phyloP scores from a whole-genome alignment of 2,113 vertebrate species.

The Lipophrys pholis region DNA sequence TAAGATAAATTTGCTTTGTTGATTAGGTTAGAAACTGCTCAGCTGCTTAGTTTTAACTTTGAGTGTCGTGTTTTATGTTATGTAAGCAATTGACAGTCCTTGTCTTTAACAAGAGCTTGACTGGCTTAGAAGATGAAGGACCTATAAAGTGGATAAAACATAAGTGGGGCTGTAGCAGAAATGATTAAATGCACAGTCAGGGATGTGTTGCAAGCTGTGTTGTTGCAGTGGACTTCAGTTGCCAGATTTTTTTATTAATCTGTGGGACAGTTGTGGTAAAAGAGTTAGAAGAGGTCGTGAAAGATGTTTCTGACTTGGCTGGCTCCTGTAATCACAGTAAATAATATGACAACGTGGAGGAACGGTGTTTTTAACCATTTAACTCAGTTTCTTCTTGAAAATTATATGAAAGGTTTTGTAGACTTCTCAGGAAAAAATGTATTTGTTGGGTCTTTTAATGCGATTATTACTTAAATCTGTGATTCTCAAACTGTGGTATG shows the following conservation, averaged over 20 bases:
- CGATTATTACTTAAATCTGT: too few species aligned
- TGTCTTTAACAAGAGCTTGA: slow-evolving; percentile 10
- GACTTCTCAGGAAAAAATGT: too few species aligned
- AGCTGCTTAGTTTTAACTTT: slow-evolving; percentile 69
- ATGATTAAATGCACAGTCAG: slow-evolving; percentile 7
- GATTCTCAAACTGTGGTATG: too few species aligned
- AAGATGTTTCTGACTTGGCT: slow-evolving; percentile 6
- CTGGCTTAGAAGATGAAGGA: slow-evolving; percentile 11
- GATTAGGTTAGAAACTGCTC: slow-evolving; percentile 76
- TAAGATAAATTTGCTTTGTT: slow-evolving; percentile 80
- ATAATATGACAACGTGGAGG: slow-evolving; percentile 16
- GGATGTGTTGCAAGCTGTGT: background rate
- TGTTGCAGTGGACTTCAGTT: slow-evolving; percentile 1
- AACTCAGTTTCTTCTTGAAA: too few species aligned
- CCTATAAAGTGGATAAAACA: slow-evolving; percentile 8
- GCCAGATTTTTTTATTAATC: slow-evolving; percentile 24
- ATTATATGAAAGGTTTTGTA: too few species aligned
- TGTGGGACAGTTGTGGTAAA: too few species aligned
- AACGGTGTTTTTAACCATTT: too few species aligned
- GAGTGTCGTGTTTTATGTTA: slow-evolving; percentile 46
- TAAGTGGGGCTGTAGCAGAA: slow-evolving; percentile 6
- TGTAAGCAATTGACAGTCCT: slow-evolving; percentile 43
- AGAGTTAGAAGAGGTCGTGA: background rate
- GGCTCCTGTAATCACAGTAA: slow-evolving; percentile 28
- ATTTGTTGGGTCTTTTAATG: too few species aligned